These are phyloP conservation scores for Lates calcarifer DNA, from an alignment of 2,113 vertebrate species.

Conservation along the genomic window DNA sequence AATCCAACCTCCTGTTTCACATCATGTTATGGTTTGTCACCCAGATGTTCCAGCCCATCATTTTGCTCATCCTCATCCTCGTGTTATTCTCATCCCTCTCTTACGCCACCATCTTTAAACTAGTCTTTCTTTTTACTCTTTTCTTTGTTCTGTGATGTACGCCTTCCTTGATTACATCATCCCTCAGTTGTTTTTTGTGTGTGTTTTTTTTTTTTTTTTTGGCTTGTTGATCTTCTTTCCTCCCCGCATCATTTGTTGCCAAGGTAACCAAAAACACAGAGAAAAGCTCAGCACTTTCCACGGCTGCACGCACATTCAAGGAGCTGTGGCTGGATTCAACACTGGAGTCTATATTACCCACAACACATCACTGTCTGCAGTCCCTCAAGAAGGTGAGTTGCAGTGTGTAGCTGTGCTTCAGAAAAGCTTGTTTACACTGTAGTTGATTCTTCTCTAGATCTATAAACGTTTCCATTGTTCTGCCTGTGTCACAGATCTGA, in stretches of 20 bases:
- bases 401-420: not conserved
- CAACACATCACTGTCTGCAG: conserved; percentile 15
- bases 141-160: conserved; percentile 96
- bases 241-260: conserved; percentile 88
- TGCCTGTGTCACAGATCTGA: not conserved
- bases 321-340: conserved; percentile 81
- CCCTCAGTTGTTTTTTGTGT: conserved; percentile 77
- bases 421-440: not conserved
- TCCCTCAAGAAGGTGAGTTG: conserved; percentile 60
- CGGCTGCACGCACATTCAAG: conserved; percentile 75
- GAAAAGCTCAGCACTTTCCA: conserved; percentile 86
- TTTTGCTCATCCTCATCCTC: conserved; percentile 99
- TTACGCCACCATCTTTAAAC: conserved; percentile 99
- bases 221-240: conserved; percentile 45
- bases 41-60: conserved; percentile 99
- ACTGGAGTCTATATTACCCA: conserved; percentile 87
- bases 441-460: not conserved
- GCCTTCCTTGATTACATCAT: conserved; percentile 57
- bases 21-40: conserved; percentile 73
- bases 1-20: conserved; percentile 61
- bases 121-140: conserved; percentile 97
- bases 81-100: conserved; percentile 99
- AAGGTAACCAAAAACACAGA: conserved; percentile 91
- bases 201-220: conserved; percentile 74
- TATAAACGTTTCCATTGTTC: not conserved